Evolutionary conservation across 2,113 vertebrate species (phyloP), one percentile per base, ranked within the genome.

Genomic region (Melanocharis versteri): DNA sequence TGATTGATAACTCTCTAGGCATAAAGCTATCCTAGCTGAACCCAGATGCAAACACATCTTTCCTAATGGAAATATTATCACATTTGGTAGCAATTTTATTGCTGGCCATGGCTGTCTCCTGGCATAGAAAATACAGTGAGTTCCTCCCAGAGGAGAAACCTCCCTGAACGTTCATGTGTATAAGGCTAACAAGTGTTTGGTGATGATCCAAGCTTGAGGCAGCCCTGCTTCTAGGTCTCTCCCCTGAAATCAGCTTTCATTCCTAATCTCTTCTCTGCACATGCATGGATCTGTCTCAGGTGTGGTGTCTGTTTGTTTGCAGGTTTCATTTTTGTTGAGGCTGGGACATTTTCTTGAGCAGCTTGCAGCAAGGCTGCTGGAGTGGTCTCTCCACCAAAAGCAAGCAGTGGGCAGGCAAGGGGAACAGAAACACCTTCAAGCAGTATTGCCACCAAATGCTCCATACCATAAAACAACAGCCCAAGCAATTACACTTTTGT

Each of bases 401-500:
- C 45, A 85, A 64, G 50, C 1, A 1, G 31, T 35, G 22, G 57
- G 19, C 24, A 78, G 51, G 42, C 0, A 1, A 58, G 35, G 18
- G 56, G 47, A 93, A 50, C 30, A 48, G 44, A 45, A 91, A 70
- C 37, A 83, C 31, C 54, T 91, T 51, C 2, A 4, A 75, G 79
- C 60, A 50, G 7, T 35, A 68, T 62, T 58, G 80, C 33, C 27
- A 83, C 64, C 62, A 80, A 73, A 50, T 30, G 42, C 42, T 93
- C 51, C 3, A 1, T 39, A 31, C 44, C 71, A 54, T 66, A 47
- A 93, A 90, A 77, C 4, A 24, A 35, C 86, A 89, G 54, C 54
- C 42, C 22, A 26, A 72, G 69, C 72, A 85, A 83, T 93, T 76
- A 45, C 1, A 77, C 87, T 94, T 93, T 77, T 91, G 85, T 94